Conservation (phyloP, 2,113 vertebrate species). For the Perca flavescens region DNA sequence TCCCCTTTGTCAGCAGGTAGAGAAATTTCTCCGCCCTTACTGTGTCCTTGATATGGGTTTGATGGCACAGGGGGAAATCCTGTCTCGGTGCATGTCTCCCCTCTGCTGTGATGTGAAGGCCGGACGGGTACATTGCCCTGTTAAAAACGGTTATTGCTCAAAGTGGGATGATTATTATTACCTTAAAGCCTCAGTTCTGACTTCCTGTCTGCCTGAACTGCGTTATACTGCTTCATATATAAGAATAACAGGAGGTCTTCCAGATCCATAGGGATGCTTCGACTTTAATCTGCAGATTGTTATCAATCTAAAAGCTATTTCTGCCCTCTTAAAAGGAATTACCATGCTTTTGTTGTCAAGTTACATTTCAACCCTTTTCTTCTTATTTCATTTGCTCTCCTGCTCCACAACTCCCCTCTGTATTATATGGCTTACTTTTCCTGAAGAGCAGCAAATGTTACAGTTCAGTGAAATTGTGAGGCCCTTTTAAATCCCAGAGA, state of each 20-base stretch:
- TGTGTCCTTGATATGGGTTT: constrained; percentile 74
- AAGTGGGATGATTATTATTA: constrained; percentile 47
- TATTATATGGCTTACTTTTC: constrained; percentile 71
- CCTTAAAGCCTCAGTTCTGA: constrained; percentile 22
- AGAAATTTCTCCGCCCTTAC: constrained; percentile 68
- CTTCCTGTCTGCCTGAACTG: constrained; percentile 34
- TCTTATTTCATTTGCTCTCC: constrained; percentile 41
- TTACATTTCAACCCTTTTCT: constrained; percentile 42
- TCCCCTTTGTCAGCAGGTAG: constrained; percentile 82
- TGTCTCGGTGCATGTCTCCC: constrained; percentile 47
- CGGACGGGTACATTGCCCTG: constrained; percentile 4
- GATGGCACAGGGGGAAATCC: constrained; percentile 61
- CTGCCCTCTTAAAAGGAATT: constrained; percentile 53
- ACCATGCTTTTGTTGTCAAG: constrained; percentile 56
- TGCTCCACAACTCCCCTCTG: constrained; percentile 39
- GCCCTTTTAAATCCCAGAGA: constrained; percentile 66
- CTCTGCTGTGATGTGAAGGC: constrained; percentile 47
- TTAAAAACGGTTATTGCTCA: constrained; percentile 56
- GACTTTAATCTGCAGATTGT: constrained; percentile 60
- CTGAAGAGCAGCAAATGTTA: constrained; percentile 71
- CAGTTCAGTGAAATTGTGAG: constrained; percentile 71
- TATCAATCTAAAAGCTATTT: constrained; percentile 68
- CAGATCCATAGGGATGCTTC: constrained; percentile 5
- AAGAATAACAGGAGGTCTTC: constrained; percentile 10
- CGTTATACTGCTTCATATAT: constrained; percentile 34